Base-by-base conservation (phyloP, 2,797 vertebrate species). In the Alosa sapidissima region DNA sequence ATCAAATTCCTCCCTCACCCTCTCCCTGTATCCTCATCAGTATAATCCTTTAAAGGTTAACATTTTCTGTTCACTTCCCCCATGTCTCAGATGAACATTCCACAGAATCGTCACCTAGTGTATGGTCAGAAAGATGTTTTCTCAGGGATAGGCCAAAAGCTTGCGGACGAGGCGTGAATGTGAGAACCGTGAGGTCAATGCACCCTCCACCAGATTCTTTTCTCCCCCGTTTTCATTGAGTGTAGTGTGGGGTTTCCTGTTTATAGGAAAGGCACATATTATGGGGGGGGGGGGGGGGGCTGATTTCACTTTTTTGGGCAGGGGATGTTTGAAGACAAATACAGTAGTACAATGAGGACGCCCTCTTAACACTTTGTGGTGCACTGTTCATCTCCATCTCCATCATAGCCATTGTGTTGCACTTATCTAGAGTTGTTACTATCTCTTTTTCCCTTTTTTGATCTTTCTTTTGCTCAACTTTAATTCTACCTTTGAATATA, bases 401-500 rank as follows among this genome's bases (percentile, higher is more conserved):
- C 8, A 45, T 75, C 68, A 62, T 75, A 68, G 62, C 28, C 62
- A 68, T 2, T 68, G 24, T 33, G 62, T 68, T 33, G 24, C 62
- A 36, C 28, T 16, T 72, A 3, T 36, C 3, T 68, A 33, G 24
- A 33, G 11, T 72, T 72, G 24, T 65, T 65, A 1, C 33, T 41
- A 1, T 47, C 45, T 19, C 72, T 36, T 78, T 36, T 47, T 21
- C 7, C 41, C 9, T 78, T 78, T 78, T 21, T 78, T 45, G 6
- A 21, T 45, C 19, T 78, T 78, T 47, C 36, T 47, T 75, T 45
- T 47, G 28, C 36, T 36, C 19, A 19, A 86, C 52, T 9, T 88
- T 55, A 16, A 14, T 87, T 33, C 55, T 84, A 55, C 19, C 49
- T 84, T 83, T 85, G 8, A 72, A 10, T 81, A 21, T 51, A 4